Base-by-base conservation (phyloP, 1,140 invertebrate species). In the Cotesia vestalis region DNA sequence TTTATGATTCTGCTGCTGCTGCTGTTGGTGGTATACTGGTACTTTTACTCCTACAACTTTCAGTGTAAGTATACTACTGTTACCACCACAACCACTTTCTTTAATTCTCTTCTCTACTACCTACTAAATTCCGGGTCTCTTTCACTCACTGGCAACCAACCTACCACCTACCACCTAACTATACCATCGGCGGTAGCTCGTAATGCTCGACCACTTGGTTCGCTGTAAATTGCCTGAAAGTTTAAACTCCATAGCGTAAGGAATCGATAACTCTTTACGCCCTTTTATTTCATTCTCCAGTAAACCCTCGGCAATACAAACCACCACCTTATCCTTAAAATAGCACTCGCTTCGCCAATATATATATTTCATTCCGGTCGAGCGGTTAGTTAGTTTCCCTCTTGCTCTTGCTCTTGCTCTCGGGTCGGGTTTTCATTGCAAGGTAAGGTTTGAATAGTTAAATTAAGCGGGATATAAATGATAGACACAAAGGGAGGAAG, bases 151-250 rank as follows among this genome's bases (percentile, higher is more conserved):
- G 1, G 27, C 1, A 27, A 27, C 1, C 27, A 27, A 27, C 1
- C 27, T 59, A 11, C 20, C 57, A 20, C 17, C 57, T 59, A 11
- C 6, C 27, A 51, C 34, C 34, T 9, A 20, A 55, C 20, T 51
- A 27, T 17, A 14, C 35, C 35, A 9, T n/a, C 9, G n/a, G 20
- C 5, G 14, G 14, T 40, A 34, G 38, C 55, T 61, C 36, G 60
- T 63, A 63, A 70, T 70, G 69, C 59, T 70, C 69, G 69, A 70
- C 69, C 69, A 70, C 69, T 70, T 62, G 36, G 60, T 70, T 63
- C 60, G 40, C 69, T 57, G 46, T 70, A 70, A 70, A 70, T 70
- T 70, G 69, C 69, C 60, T 62, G 69, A 70, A 70, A 70, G 69
- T 70, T 70, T 27, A 70, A 70, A 70, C 59, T 35, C 52, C 40